Conservation (phyloP, 2,113 vertebrate genomes). For the Takifugu bimaculatus region DNA sequence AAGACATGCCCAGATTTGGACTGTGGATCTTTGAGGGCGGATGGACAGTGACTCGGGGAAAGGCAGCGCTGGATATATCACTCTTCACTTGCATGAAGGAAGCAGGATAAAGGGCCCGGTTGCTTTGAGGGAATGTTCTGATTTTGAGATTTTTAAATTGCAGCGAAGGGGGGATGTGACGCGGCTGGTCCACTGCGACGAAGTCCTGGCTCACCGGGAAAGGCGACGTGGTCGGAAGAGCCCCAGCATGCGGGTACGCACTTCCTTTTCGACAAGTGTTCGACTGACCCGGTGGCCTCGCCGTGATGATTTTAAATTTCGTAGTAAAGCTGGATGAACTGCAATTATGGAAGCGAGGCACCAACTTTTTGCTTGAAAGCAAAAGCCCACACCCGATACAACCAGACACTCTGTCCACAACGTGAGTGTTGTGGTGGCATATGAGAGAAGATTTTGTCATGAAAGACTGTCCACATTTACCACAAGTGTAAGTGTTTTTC, state of each 20-base stretch:
- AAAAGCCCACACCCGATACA: conserved; percentile 67
- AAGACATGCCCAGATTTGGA: background rate
- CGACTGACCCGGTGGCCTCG: conserved; percentile 22
- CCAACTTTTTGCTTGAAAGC: conserved; percentile 57
- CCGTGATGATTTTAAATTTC: conserved; percentile 56
- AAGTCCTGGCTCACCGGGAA: conserved; percentile 1
- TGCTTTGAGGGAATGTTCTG: conserved; percentile 6
- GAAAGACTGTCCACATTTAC: conserved; percentile 59
- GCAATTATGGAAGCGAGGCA: conserved; percentile 63
- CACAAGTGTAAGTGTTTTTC: conserved; percentile 49
- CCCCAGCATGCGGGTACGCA: background rate
- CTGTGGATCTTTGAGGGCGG: background rate
- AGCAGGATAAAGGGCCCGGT: background rate
- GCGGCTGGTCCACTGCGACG: background rate
- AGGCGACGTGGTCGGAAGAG: background rate
- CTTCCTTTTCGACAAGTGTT: background rate
- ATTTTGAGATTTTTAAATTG: conserved; percentile 17
- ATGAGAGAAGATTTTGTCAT: conserved; percentile 38
- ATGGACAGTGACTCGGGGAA: background rate
- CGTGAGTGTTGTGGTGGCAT: conserved; percentile 52
- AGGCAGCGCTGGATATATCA: background rate
- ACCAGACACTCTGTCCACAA: conserved; percentile 53
- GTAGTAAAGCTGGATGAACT: conserved; percentile 18
- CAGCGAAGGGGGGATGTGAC: background rate
- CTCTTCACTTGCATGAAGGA: too few species aligned